Evolutionary conservation across 2,797 vertebrate species (phyloP), one percentile per base, ranked within the genome.

Genomic region (Catostomus latipinnis): DNA sequence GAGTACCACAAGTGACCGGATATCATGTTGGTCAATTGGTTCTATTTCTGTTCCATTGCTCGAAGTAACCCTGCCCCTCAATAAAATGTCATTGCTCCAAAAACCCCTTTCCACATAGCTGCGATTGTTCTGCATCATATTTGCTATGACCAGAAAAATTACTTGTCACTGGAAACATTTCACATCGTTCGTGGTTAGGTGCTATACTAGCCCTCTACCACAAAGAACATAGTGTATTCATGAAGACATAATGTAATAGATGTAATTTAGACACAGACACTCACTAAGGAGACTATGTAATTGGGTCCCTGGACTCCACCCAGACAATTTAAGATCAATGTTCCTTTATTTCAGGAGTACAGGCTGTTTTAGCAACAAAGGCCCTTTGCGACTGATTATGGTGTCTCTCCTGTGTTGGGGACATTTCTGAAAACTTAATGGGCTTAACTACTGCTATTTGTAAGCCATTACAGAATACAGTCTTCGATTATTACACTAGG

Each of bases 261-360:
- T 76, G 52, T 22, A 0, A 58, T 68, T 50, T 57, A 52, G 13
- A 45, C 6, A 11, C 43, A 72, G 45, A 72, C 43, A 49, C 11
- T n/a, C 8, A 63, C 62, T 5, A 74, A 54, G 49, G 60, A 65
- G 22, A n/a, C 14, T 8, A 50, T 61, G 46, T 43, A 70, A 78
- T 61, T 12, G 56, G 50, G 65, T 50, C 6, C n/a, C 60, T 63
- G 68, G 8, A 56, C 18, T 67, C 78, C 54, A 80, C 62, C 78
- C 78, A 52, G 53, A 68, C n/a, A 57, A 70, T 22, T 71, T 57
- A 62, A 34, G 8, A 1, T 48, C 11, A 60, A 10, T 74, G 45
- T 54, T n/a, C 16, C 8, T 53, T 50, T 34, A 54, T 50, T 70
- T 62, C n/a, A 76, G 45, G 46, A 34, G 12, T 14, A 11, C 18